Conservation (phyloP, 2,888 invertebrate genomes). For the Andricus quercusramuli region DNA sequence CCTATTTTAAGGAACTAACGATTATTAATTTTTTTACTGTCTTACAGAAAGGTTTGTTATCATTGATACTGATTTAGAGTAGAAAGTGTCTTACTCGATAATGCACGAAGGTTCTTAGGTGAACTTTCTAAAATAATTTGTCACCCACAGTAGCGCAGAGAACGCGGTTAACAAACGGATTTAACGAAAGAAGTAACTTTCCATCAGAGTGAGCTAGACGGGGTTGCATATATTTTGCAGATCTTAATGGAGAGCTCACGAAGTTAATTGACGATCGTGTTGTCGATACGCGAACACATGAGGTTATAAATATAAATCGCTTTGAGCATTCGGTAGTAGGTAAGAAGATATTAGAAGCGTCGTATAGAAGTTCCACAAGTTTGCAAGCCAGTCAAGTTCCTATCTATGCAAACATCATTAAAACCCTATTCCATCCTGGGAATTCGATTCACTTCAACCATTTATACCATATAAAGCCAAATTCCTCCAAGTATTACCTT, state of each 20-base stretch:
- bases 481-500: background rate
- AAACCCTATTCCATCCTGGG: background rate
- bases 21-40: background rate
- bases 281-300: conserved; percentile 21
- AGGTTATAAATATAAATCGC: conserved; percentile 32
- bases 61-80: background rate
- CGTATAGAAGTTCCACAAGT: conserved; percentile 18
- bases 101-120: conserved; percentile 9
- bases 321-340: conserved; percentile 15
- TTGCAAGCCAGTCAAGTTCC: conserved; percentile 5
- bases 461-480: background rate
- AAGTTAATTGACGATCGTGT: conserved; percentile 31
- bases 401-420: background rate
- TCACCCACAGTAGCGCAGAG: conserved; percentile 22
- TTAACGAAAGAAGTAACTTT: conserved; percentile 1
- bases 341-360: conserved; percentile 30
- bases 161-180: conserved; percentile 17
- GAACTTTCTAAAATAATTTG: conserved; percentile 37
- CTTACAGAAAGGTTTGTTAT: background rate
- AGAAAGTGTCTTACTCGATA: conserved; percentile 13
- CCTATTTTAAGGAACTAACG: too few relatives aligned
- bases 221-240: background rate
- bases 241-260: conserved; percentile 28
- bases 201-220: background rate
- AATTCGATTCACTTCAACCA: background rate